A percentile compares a stretch with the other conserved stretches of the same genome.
These are phyloP conservation scores for Chaetophractus vellerosus DNA, from an alignment of 2,797 vertebrate species.

Conservation along the genomic window DNA sequence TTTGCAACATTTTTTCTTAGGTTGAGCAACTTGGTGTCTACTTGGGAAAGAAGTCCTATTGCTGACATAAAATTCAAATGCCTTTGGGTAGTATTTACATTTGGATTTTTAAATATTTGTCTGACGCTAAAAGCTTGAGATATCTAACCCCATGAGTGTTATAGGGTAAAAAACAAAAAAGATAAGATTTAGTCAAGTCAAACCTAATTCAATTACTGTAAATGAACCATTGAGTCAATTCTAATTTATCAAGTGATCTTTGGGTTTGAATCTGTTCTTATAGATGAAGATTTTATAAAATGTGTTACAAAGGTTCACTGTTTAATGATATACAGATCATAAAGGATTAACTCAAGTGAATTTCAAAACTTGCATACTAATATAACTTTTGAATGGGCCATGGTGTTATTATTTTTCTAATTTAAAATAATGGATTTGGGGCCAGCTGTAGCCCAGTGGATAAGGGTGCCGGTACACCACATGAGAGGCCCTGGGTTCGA, in stretches of 20 bases:
- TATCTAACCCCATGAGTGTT: not conserved
- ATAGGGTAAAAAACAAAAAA: not conserved
- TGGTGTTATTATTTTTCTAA: conserved; percentile 11
- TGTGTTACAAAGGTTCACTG: not conserved
- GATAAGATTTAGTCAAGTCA: not conserved
- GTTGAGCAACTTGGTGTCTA: not conserved
- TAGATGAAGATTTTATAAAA: not conserved
- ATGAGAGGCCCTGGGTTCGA: too few species aligned
- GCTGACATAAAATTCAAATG: not conserved
- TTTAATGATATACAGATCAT: not conserved
- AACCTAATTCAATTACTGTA: conserved; percentile 8
- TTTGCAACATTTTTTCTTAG: conserved; percentile 18
- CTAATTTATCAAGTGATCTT: not conserved
- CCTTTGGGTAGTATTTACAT: not conserved
- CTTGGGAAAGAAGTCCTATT: not conserved
- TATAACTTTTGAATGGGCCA: not conserved
- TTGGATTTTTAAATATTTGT: not conserved
- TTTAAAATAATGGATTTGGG: conserved; percentile 20
- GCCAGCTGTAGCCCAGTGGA: too few species aligned
- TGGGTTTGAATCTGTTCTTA: not conserved
- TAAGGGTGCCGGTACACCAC: too few species aligned
- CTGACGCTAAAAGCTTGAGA: conserved; percentile 23
- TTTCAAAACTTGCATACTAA: conserved; percentile 4
- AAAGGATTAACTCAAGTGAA: conserved; percentile 3
- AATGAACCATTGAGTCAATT: not conserved